These are phyloP conservation scores for Nothoprocta pentlandii DNA, from an alignment of 2,113 vertebrate species.

Conservation along the genomic window DNA sequence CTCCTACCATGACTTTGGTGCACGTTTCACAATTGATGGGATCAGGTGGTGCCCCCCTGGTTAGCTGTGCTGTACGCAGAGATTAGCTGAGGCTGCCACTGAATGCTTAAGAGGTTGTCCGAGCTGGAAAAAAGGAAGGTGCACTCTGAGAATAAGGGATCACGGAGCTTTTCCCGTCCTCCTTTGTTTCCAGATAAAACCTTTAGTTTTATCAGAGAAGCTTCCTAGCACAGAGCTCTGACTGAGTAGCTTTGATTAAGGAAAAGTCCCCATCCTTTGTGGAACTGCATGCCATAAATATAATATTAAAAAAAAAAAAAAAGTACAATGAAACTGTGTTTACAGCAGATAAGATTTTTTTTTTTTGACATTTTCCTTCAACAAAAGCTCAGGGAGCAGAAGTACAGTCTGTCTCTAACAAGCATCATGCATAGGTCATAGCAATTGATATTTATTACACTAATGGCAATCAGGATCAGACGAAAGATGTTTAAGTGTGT, in stretches of 20 bases:
- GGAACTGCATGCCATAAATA: not conserved
- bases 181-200: constrained; percentile 25
- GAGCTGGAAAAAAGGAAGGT: not conserved
- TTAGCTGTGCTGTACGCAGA: not conserved
- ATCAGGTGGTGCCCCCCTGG: not conserved
- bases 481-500: not conserved
- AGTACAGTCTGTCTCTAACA: not conserved
- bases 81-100: not conserved
- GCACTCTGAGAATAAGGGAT: not conserved
- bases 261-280: not conserved
- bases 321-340: not conserved
- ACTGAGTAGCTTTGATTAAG: not conserved
- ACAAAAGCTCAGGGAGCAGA: constrained; percentile 16
- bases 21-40: not conserved
- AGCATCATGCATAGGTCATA: not conserved
- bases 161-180: not conserved
- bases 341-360: not conserved
- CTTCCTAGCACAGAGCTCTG: not conserved
- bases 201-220: not conserved
- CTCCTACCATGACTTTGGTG: not conserved
- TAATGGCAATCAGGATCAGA: not conserved
- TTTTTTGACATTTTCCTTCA: not conserved
- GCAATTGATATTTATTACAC: not conserved
- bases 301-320: not conserved
- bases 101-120: not conserved